phyloP scores from a whole-genome alignment of 2,113 vertebrate genomes.

The Embiotoca jacksoni region DNA sequence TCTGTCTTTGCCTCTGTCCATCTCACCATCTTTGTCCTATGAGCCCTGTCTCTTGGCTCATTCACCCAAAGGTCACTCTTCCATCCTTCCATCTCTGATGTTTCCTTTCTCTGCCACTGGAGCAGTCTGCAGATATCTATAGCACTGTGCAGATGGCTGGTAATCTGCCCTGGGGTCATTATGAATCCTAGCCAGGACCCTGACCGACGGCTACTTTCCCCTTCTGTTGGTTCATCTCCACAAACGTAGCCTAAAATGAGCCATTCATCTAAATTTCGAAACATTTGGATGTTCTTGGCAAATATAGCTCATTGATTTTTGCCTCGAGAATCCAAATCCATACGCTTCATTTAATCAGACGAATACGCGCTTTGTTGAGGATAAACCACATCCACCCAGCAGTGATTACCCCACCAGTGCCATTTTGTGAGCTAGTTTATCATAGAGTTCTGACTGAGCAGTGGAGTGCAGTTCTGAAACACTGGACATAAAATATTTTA shows the following conservation, averaged over 20 bases:
- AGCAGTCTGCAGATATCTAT: slow-evolving; percentile 69
- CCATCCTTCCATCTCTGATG: slow-evolving; percentile 61
- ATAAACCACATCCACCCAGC: slow-evolving; percentile 11
- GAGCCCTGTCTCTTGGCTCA: slow-evolving; percentile 70
- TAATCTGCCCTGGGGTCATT: slow-evolving; percentile 80
- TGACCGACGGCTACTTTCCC: slow-evolving; percentile 68
- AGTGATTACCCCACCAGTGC: neutral
- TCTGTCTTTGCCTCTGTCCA: slow-evolving; percentile 65
- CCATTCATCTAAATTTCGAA: slow-evolving; percentile 75
- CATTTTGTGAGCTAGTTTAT: slow-evolving; percentile 40
- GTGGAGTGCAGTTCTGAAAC: slow-evolving; percentile 5
- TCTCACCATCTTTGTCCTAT: slow-evolving; percentile 58
- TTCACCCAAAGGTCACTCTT: slow-evolving; percentile 80
- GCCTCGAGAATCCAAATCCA: slow-evolving; percentile 62
- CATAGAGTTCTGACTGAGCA: slow-evolving; percentile 1
- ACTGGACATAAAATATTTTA: slow-evolving; percentile 37
- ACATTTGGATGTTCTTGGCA: slow-evolving; percentile 76
- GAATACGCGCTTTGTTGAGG: slow-evolving; percentile 51
- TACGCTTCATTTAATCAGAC: slow-evolving; percentile 60
- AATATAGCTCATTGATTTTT: slow-evolving; percentile 43
- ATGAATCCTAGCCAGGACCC: slow-evolving; percentile 76
- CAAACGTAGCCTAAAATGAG: slow-evolving; percentile 69
- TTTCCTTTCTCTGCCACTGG: slow-evolving; percentile 48
- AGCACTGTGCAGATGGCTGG: slow-evolving; percentile 77
- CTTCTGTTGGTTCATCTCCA: slow-evolving; percentile 74